Evolutionary conservation across 1,140 invertebrate genomes (phyloP).

Genomic region (Campodea augens): DNA sequence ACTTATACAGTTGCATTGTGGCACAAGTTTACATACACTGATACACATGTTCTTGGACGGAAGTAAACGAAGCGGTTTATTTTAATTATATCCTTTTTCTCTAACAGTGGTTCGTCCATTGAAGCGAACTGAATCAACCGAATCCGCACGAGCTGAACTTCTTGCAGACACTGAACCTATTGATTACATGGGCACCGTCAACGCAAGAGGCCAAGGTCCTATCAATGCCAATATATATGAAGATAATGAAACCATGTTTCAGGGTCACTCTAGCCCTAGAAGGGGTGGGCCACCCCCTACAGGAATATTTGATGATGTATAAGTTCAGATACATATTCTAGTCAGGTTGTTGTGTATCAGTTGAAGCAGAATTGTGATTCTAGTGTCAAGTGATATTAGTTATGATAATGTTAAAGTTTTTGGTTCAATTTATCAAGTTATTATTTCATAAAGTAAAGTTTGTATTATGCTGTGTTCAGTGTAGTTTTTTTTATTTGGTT

Average conservation of each 20-base stretch:
- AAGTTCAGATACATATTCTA: constrained; percentile 13
- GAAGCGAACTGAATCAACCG: constrained; percentile 30
- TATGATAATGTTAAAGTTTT: too few species aligned
- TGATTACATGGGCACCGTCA: constrained; percentile 28
- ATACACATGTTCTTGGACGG: background rate
- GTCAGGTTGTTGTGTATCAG: too few species aligned
- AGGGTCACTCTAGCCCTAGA: constrained; percentile 12
- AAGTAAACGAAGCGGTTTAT: background rate
- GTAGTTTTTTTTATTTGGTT: background rate
- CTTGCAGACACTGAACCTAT: constrained; percentile 38
- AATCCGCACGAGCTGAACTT: constrained; percentile 38
- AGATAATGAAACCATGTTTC: background rate
- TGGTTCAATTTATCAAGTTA: background rate
- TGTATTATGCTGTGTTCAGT: background rate
- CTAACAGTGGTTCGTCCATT: constrained; percentile 24
- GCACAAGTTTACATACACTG: too few species aligned
- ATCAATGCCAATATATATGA: background rate
- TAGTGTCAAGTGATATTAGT: too few species aligned
- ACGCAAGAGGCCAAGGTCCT: background rate
- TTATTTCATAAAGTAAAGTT: background rate
- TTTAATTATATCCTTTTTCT: background rate
- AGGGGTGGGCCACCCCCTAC: constrained; percentile 41
- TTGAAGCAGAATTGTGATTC: too few species aligned
- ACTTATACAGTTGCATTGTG: too few species aligned
- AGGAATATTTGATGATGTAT: constrained; percentile 71